Evolutionary conservation across 2,113 vertebrate species (phyloP).

Genomic region (Festucalex cinctus): DNA sequence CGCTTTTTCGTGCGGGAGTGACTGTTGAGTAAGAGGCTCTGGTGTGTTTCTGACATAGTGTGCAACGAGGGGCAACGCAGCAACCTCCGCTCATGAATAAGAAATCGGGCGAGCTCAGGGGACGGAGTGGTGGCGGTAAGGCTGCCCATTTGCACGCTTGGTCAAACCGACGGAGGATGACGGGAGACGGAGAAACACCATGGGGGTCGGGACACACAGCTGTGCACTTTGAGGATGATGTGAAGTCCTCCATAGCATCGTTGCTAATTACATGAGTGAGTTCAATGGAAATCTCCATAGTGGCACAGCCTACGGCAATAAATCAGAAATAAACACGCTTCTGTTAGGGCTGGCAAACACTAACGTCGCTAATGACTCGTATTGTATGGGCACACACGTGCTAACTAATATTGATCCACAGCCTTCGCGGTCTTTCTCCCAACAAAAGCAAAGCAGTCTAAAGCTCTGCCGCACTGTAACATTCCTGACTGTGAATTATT

Average conservation of each 20-base stretch:
- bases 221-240: constrained; percentile 42
- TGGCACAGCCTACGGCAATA: not conserved
- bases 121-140: constrained; percentile 34
- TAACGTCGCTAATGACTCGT: not conserved
- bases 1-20: constrained; percentile 19
- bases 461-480: not conserved
- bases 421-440: not conserved
- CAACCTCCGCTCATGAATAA: constrained; percentile 71
- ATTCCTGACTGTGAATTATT: not conserved
- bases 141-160: constrained; percentile 72
- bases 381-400: not conserved
- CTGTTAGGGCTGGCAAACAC: not conserved
- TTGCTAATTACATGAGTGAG: constrained; percentile 27
- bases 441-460: not conserved
- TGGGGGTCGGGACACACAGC: constrained; percentile 18
- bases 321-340: not conserved
- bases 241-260: constrained; percentile 26
- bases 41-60: constrained; percentile 59
- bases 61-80: constrained; percentile 54
- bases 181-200: constrained; percentile 37
- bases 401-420: not conserved
- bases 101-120: constrained; percentile 52
- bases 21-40: constrained; percentile 33
- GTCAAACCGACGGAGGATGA: constrained; percentile 59
- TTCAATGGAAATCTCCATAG: not conserved